Base-by-base conservation (phyloP, 2,113 vertebrate species). In the Triplophysa rosa region DNA sequence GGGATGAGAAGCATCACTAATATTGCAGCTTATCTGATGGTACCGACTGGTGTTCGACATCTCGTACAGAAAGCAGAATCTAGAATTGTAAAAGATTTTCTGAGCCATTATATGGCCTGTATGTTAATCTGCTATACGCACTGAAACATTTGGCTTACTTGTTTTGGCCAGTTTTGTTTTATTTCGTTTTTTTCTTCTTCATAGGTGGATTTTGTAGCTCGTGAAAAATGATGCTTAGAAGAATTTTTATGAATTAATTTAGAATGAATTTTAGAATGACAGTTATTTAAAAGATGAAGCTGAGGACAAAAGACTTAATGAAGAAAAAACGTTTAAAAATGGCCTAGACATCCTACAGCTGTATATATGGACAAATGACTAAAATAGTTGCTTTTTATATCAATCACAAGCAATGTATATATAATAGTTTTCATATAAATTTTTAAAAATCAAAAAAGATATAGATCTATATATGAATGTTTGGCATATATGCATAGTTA, bases 401-500 rank as follows among this genome's bases (percentile, higher is more conserved):
- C 87, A 83, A 89, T 91, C 88, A 91, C 89, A 90, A 91, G 91
- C 90, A 91, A 91, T 93, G 92, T 93, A 94, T 86, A 93, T 93
- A 94, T 82, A 74, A 93, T 93, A 93, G 92, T 92, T 94, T 94
- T 94, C 91, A 88, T 94, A 93, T 93, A 93, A 82, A 90, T 94
- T 93, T 94, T 92, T 92, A 84, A 91, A 91, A 91, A 85, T 87
- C 84, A 67, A 88, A 88, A 89, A 91, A 89, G 90, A 93, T 90
- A 93, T 90, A 94, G 86, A 92, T 92, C 93, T 92, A 92, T 92
- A 93, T 93, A 93, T 93, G 93, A 93, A 93, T 94, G 93, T 93
- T 93, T 94, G 92, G 92, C 92, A 93, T 93, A 93, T 94, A 94
- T 93, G 92, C 91, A 93, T 93, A 94, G 91, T 93, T 91, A 92